phyloP scores from a whole-genome alignment of 2,113 vertebrate genomes.

The Oreochromis tanganicae region DNA sequence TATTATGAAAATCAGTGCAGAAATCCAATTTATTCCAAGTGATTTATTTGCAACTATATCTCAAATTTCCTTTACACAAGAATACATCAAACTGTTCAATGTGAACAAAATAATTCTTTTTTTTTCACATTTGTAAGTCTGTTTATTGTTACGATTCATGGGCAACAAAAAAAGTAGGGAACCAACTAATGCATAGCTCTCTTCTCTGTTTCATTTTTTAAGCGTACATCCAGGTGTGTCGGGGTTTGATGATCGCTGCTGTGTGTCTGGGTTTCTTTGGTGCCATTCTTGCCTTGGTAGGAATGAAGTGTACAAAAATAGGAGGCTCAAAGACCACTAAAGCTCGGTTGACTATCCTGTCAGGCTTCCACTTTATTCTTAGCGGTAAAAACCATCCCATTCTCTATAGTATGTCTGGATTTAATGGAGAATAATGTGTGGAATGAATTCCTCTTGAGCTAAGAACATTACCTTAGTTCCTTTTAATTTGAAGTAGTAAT shows the following conservation, averaged over 20 bases:
- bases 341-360: slow-evolving; percentile 83
- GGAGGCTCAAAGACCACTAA: slow-evolving; percentile 89
- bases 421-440: neutral
- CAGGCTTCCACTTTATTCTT: slow-evolving; percentile 86
- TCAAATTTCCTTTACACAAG: neutral
- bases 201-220: neutral
- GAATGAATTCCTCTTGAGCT: neutral
- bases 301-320: slow-evolving; percentile 96
- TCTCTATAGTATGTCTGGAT: neutral
- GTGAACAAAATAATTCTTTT: neutral
- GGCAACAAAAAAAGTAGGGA: neutral
- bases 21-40: neutral
- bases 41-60: neutral
- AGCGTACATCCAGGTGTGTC: slow-evolving; percentile 95
- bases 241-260: slow-evolving; percentile 89
- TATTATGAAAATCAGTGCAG: neutral
- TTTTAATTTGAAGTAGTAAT: neutral
- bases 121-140: too few relatives aligned
- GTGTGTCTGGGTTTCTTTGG: slow-evolving; percentile 93
- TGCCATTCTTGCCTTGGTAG: slow-evolving; percentile 80
- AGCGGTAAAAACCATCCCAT: slow-evolving; percentile 74
- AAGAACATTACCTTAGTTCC: neutral
- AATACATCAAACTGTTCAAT: neutral
- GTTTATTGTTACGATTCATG: neutral
- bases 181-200: neutral